Evolutionary conservation across 2,113 vertebrate genomes (phyloP).

Genomic region (Varanus komodoensis): DNA sequence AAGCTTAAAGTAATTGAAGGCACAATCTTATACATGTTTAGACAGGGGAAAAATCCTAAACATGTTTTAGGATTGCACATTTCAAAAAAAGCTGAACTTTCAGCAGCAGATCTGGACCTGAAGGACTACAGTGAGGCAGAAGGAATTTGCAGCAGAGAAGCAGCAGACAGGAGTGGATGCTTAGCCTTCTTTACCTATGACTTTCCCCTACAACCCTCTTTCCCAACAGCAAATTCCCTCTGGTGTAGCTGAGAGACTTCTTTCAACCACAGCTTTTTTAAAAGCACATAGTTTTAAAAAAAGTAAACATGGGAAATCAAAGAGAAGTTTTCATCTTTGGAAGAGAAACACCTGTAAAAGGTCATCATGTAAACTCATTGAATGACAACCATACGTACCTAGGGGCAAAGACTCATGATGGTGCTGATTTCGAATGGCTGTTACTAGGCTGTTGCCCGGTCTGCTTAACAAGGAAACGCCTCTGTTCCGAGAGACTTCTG

Average conservation of each 20-base stretch:
- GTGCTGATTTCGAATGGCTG: conserved; percentile 91
- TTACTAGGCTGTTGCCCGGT: conserved; percentile 90
- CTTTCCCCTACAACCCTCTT: not conserved
- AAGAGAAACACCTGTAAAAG: not conserved
- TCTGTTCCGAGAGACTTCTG: conserved; percentile 94
- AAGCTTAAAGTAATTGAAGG: not conserved
- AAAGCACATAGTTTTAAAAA: not conserved
- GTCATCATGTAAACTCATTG: not conserved
- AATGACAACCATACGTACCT: conserved; percentile 68
- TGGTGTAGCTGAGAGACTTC: not conserved
- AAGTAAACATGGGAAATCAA: not conserved
- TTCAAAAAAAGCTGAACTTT: not conserved
- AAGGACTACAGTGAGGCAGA: not conserved
- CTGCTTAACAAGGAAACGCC: conserved; percentile 87
- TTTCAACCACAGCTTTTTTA: not conserved
- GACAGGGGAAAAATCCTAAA: no score
- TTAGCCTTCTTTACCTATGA: not conserved
- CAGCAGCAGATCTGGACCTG: not conserved
- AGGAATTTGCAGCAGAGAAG: not conserved
- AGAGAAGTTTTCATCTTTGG: not conserved
- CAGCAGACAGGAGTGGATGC: not conserved
- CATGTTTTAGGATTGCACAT: no score
- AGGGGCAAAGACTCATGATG: conserved; percentile 86
- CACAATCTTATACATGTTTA: no score
- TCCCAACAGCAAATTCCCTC: not conserved